These are phyloP conservation scores for Bovichtus variegatus DNA, from an alignment of 2,797 vertebrate species.

Conservation along the genomic window DNA sequence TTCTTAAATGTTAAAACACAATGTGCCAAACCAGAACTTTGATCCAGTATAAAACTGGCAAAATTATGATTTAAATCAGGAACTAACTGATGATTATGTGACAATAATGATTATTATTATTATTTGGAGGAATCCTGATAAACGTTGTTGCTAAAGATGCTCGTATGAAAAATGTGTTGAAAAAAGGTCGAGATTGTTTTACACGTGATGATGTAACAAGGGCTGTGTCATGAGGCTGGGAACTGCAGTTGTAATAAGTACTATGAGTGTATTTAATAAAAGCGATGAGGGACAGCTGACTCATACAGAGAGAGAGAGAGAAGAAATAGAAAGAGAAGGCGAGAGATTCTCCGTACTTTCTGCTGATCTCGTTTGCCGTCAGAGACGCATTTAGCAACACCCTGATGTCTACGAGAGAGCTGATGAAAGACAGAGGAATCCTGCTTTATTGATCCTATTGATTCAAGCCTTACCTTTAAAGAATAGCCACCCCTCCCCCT, in stretches of 20 bases:
- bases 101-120: not conserved
- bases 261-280: not conserved
- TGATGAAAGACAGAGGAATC: constrained; percentile 90
- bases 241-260: not conserved
- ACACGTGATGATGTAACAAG: not conserved
- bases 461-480: constrained; percentile 88
- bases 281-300: constrained; percentile 13
- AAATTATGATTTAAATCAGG: no score
- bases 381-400: constrained; percentile 74
- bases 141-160: not conserved
- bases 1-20: no score
- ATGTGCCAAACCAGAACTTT: no score
- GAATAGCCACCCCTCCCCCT: constrained; percentile 81
- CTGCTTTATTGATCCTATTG: constrained; percentile 89
- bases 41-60: no score
- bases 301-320: not conserved
- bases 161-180: not conserved
- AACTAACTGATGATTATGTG: not conserved
- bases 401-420: constrained; percentile 86
- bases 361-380: constrained; percentile 62
- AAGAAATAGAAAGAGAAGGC: not conserved
- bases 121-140: not conserved
- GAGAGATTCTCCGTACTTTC: constrained; percentile 28
- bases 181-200: no score
- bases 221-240: not conserved